Base-by-base conservation (phyloP, 1,140 invertebrate genomes). In the Armadillidium nasatum region DNA sequence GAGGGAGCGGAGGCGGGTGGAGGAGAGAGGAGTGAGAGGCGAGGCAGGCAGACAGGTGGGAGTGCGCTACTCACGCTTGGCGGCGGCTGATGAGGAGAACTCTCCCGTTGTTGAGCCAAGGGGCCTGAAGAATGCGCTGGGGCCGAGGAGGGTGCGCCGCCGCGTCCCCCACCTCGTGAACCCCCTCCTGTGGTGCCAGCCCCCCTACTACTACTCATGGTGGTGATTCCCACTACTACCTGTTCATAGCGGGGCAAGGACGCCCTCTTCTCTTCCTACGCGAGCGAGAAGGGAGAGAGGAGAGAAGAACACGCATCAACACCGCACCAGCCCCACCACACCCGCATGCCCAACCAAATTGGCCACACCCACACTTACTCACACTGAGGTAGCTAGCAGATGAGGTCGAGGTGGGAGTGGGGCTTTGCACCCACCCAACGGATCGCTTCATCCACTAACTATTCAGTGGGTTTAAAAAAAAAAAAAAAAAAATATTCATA, bases 11-110 rank as follows among this genome's bases (percentile, higher is more conserved):
- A 60, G 50, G 50, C 50, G 50, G 50, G 50, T 60, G 50, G 50
- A 60, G 50, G 50, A 60, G 50, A 60, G 50, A 60, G 50, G 50
- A 60, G 50, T 15, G 50, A 15, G 50, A 60, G 50, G 50, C 50
- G 50, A 60, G 50, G 50, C 50, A 60, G 50, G 50, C 50, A 60
- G 50, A 60, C 50, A 60, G 50, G 50, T 60, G 50, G 50, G 50
- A 60, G 50, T 60, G 50, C 50, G 19, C 11, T 60, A 60, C 50
- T 60, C 50, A 60, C 50, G 11, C 11, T 60, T 33, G 33, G 33
- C 33, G 33, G 33, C 33, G 33, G 33, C 33, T 33, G 33, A 33
- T 33, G 33, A 60, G 50, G 50, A 60, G 50, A 19, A 60, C 50
- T 60, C 50, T 60, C 50, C 50, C 19, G 50, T 2, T 60, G 50